phyloP scores from a whole-genome alignment of 2,888 invertebrate genomes.

The Tetranychus piercei region DNA sequence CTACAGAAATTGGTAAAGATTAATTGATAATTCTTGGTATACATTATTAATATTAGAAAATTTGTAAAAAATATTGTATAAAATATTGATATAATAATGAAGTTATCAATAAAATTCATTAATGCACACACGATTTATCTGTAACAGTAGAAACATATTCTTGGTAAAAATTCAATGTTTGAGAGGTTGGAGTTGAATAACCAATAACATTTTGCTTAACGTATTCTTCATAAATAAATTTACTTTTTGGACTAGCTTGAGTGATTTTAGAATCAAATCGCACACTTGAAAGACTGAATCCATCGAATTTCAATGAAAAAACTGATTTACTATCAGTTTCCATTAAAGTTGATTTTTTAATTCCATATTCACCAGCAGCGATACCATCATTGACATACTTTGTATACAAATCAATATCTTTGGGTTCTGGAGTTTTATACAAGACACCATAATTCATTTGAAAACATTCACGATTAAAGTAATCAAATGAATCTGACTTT shows the following conservation, averaged over 20 bases:
- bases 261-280: not conserved
- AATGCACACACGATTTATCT: not conserved
- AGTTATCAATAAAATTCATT: no score
- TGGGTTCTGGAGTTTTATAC: not conserved
- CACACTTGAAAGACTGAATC: not conserved
- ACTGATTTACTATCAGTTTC: not conserved
- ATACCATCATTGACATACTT: not conserved
- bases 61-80: no score
- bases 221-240: not conserved
- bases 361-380: not conserved
- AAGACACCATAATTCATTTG: not conserved
- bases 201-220: not conserved
- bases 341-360: not conserved
- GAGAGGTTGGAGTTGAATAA: not conserved
- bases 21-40: no score
- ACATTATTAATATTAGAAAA: no score
- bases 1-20: no score
- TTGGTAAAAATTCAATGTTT: not conserved
- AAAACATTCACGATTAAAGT: not conserved
- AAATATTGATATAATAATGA: no score
- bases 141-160: not conserved
- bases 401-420: not conserved
- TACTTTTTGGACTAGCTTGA: not conserved
- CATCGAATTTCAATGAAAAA: no score
- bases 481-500: not conserved